These are phyloP conservation scores for Anthoptus insignis DNA, from an alignment of 2,888 invertebrate species.

Conservation along the genomic window DNA sequence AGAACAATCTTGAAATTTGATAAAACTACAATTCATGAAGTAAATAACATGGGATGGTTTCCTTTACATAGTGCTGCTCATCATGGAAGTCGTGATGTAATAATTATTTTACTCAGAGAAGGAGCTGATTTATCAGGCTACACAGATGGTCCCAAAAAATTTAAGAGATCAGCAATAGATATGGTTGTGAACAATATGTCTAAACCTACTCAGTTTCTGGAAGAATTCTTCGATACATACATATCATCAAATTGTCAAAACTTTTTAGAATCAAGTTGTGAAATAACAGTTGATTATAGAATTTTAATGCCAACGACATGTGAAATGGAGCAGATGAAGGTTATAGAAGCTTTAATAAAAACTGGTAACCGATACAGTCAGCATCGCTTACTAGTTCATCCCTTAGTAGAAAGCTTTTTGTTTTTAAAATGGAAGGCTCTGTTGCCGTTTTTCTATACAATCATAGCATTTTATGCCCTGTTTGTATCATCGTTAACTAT, in stretches of 20 bases:
- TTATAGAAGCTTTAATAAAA: constrained; percentile 83
- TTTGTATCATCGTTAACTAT: constrained; percentile 82
- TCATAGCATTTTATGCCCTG: constrained; percentile 78
- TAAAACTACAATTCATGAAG: constrained; percentile 74
- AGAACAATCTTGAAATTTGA: constrained; percentile 70
- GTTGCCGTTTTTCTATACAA: constrained; percentile 83
- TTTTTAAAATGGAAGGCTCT: constrained; percentile 86
- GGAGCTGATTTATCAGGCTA: constrained; percentile 79
- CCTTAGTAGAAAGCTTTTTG: constrained; percentile 85
- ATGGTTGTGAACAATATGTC: constrained; percentile 83
- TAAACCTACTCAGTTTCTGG: constrained; percentile 83
- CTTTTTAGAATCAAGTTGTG: constrained; percentile 72
- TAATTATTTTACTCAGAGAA: constrained; percentile 71
- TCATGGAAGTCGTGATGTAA: constrained; percentile 87
- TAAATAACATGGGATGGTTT: constrained; percentile 70
- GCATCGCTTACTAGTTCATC: constrained; percentile 82
- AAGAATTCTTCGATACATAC: constrained; percentile 82
- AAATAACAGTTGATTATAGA: constrained; percentile 82
- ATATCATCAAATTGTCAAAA: constrained; percentile 78
- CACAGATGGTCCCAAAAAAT: constrained; percentile 73
- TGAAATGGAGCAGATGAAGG: constrained; percentile 85
- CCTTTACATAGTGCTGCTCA: constrained; percentile 82
- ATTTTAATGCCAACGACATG: constrained; percentile 76
- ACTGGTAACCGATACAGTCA: constrained; percentile 83
- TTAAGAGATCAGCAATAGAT: constrained; percentile 79